phyloP scores from a whole-genome alignment of 1,140 invertebrate genomes.

The Dysdera silvatica region DNA sequence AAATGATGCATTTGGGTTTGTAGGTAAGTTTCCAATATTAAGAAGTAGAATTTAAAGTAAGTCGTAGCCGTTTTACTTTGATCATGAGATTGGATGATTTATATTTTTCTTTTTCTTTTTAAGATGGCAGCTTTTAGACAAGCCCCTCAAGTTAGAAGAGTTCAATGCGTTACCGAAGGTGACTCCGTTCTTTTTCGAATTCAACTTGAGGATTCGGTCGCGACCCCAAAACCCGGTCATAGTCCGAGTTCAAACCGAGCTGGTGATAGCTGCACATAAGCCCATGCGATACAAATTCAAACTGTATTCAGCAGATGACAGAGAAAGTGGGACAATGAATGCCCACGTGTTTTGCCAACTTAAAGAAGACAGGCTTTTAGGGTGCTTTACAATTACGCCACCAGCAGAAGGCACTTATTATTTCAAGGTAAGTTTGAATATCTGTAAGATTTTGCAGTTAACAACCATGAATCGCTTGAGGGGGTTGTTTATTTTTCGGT shows the following conservation, averaged over 20 bases:
- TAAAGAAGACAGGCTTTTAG: slow-evolving; percentile 38
- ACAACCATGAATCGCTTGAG: no score
- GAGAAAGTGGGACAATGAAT: slow-evolving; percentile 39
- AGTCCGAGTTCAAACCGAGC: slow-evolving; percentile 36
- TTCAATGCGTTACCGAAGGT: slow-evolving; percentile 49
- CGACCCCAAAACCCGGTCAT: slow-evolving; percentile 34
- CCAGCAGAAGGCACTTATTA: slow-evolving; percentile 37
- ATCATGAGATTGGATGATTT: no score
- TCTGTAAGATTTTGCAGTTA: neutral
- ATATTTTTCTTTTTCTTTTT: neutral
- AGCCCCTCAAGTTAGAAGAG: slow-evolving; percentile 47
- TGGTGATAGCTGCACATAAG: slow-evolving; percentile 35
- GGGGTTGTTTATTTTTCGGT: no score
- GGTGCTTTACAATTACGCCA: slow-evolving; percentile 39
- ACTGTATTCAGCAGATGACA: slow-evolving; percentile 36
- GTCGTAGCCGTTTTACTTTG: no score
- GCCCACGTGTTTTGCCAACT: slow-evolving; percentile 43
- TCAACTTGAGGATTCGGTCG: slow-evolving; percentile 35
- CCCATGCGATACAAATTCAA: slow-evolving; percentile 38
- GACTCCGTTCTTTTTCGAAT: slow-evolving; percentile 42
- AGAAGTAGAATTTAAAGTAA: no score
- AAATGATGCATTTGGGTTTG: no score
- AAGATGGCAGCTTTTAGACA: slow-evolving; percentile 51
- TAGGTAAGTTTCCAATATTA: no score
- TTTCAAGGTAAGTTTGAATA: slow-evolving; percentile 35